phyloP scores from a whole-genome alignment of 30 jellyfish, hydroid and myxozoan genomes.

The Haliclystus octoradiatus region DNA sequence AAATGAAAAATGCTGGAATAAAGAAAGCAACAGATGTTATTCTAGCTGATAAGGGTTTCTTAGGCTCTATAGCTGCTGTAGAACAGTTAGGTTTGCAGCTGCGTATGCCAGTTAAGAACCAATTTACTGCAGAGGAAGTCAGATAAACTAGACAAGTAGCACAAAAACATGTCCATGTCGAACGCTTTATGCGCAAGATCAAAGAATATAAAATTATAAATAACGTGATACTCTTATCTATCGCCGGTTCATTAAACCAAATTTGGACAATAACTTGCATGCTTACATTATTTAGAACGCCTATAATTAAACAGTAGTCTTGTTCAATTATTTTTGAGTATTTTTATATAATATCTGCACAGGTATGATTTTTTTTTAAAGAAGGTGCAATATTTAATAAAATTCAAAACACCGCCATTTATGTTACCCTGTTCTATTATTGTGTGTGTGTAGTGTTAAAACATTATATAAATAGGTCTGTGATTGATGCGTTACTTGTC shows the following conservation, averaged over 20 bases:
- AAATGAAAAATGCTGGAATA: not conserved
- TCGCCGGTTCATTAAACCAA: not conserved
- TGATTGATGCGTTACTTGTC: no score
- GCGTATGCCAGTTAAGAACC: no score
- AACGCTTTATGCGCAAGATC: not conserved
- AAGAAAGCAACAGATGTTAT: not conserved
- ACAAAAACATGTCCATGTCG: not conserved
- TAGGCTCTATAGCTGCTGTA: not conserved
- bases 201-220: not conserved
- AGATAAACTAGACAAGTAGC: not conserved
- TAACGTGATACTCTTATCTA: not conserved
- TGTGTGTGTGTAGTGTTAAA: no score
- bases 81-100: no score
- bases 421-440: no score
- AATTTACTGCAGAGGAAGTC: not conserved
- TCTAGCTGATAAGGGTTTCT: not conserved
- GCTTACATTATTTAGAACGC: not conserved
- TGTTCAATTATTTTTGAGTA: not conserved
- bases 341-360: no score
- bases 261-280: not conserved
- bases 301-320: not conserved
- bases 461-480: no score
- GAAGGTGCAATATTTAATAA: no score
- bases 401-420: no score
- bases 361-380: no score